Evolutionary conservation across 2,797 vertebrate species (phyloP), one percentile per base, ranked within the genome.

Genomic region (Sylvilagus floridanus): DNA sequence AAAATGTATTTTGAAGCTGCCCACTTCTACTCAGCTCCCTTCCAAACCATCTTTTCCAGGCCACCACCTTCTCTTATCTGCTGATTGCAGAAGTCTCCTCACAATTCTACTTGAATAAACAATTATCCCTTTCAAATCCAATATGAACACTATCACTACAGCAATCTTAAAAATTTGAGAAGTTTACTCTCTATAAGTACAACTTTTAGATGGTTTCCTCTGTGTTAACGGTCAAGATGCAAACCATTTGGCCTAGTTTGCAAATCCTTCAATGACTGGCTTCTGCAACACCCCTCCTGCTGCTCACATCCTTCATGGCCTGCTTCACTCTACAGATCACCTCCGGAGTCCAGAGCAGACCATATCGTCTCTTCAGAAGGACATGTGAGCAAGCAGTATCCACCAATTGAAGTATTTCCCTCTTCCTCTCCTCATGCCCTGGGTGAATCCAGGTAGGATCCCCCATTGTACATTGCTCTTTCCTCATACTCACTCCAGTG

Each of bases 1-100:
- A 83, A 85, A 94, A 83, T 71, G 63, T 75, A 65, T 78, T 81
- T 83, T 86, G 63, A 88, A 62, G 65, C 60, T 60, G 16, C 14
- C 65, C 10, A 57, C 28, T 65, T 79, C 54, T 19, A 71, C 57
- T 69, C 60, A 86, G 42, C 4, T 32, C 16, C 7, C 22, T 88
- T 35, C 35, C 47, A 72, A 92, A 13, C 30, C 79, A 30, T 77
- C 24, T 7, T 89, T 88, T 54, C 72, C 54, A 78, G 22, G 9
- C 62, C 13, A n/a, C 7, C 5, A 17, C 42, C 22, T 85, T 62
- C 62, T 68, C 71, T 73, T 65, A 88, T 54, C 75, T 85, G 42
- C 47, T 3, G 9, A 8, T 4, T 26, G n/a, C 60, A 66, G 68
- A 60, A 47, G 19, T 84, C 78, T 84, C 65, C 77, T 90, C 54